Conservation (phyloP, 1,140 invertebrate species). For the Bombus cullumanus region DNA sequence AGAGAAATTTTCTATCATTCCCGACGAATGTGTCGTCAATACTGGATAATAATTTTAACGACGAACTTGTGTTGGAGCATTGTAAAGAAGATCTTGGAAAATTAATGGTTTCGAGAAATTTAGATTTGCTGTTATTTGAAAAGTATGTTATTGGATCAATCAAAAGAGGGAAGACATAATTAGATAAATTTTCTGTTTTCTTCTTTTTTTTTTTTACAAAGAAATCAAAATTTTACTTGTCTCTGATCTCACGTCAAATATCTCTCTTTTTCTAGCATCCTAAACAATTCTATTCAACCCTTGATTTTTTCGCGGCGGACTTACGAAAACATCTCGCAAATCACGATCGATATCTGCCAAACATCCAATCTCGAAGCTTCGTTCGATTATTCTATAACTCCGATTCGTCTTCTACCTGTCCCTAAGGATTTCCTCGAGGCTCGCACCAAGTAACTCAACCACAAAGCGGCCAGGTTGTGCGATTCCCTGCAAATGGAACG, state of each 20-base stretch:
- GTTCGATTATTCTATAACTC: background rate
- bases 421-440: background rate
- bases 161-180: too few species aligned
- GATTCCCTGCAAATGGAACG: slow-evolving; percentile 26
- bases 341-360: background rate
- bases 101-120: too few species aligned
- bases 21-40: background rate
- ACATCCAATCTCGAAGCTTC: background rate
- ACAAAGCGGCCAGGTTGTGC: background rate
- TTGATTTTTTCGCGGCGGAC: background rate
- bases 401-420: background rate
- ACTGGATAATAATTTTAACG: background rate
- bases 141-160: too few species aligned
- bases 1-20: background rate
- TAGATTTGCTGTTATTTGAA: too few species aligned
- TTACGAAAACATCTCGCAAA: background rate
- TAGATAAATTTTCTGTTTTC: too few species aligned
- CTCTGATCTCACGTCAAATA: too few species aligned
- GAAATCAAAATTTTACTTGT: too few species aligned
- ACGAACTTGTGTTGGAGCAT: background rate
- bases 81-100: too few species aligned
- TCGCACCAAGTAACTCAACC: background rate
- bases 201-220: too few species aligned
- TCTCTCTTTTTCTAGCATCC: too few species aligned
- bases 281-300: too few species aligned